These are phyloP conservation scores for Epinephelus cyanopodus DNA, from an alignment of 2,113 vertebrate genomes.

Conservation along the genomic window DNA sequence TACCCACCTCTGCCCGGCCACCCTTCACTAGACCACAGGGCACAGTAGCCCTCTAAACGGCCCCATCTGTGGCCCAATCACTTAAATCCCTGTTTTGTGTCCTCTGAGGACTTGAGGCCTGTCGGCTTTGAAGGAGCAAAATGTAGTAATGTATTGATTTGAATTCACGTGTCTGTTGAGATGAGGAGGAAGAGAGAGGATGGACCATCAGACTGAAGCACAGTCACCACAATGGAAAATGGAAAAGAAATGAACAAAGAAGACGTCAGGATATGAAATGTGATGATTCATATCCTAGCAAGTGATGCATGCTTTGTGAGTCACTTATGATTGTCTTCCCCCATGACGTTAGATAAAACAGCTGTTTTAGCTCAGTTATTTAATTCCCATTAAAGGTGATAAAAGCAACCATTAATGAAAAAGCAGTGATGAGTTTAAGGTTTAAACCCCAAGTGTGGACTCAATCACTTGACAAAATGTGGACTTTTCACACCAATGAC, in stretches of 20 bases:
- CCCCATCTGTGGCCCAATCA: neutral
- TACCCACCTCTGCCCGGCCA: conserved; percentile 30
- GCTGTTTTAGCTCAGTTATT: neutral
- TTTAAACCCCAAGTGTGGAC: neutral
- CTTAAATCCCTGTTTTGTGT: conserved; percentile 30
- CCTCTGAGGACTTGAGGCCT: neutral
- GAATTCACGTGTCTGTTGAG: conserved; percentile 2
- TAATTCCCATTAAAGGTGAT: neutral
- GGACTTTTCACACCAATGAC: too few species aligned
- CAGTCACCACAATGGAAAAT: neutral
- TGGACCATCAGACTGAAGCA: neutral
- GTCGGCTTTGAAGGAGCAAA: conserved; percentile 15
- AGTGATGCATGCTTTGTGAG: neutral
- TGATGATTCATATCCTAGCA: neutral
- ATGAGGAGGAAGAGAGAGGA: neutral
- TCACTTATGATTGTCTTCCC: too few species aligned
- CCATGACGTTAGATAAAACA: neutral
- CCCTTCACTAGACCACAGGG: neutral
- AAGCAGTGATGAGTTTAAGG: neutral
- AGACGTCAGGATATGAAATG: neutral
- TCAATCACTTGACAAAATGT: too few species aligned
- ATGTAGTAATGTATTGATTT: conserved; percentile 17
- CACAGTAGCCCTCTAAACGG: neutral
- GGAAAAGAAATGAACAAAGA: neutral
- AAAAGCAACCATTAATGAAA: neutral